Conservation (phyloP, 2,797 vertebrate genomes). For the Coendou prehensilis region DNA sequence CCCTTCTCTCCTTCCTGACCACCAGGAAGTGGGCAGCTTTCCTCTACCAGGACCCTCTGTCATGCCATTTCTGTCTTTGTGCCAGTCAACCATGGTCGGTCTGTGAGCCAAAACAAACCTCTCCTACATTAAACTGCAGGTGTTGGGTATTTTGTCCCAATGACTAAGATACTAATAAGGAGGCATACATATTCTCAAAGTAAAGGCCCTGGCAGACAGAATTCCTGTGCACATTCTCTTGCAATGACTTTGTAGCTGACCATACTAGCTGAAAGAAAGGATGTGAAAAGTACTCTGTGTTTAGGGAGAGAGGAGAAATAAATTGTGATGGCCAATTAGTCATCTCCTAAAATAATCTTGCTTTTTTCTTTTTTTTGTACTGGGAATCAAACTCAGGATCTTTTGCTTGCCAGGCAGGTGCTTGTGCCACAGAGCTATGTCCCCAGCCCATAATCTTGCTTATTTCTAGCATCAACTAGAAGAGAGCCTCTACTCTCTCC, state of each 20-base stretch:
- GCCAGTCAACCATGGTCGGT: too few species aligned
- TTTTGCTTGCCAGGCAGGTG: too few species aligned
- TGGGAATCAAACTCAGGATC: too few species aligned
- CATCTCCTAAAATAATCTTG: neutral
- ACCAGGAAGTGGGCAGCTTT: too few species aligned
- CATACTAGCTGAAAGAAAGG: neutral
- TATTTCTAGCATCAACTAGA: constrained; percentile 52
- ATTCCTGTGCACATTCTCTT: neutral
- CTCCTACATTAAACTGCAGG: neutral
- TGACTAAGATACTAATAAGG: neutral
- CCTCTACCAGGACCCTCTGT: too few species aligned
- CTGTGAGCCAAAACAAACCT: neutral
- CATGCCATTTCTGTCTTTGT: too few species aligned
- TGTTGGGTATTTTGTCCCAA: neutral
- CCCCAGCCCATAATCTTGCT: neutral
- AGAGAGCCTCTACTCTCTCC: constrained; percentile 7
- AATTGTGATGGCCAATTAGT: neutral
- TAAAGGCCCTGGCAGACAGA: neutral
- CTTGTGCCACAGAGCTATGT: too few species aligned
- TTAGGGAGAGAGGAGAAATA: neutral
- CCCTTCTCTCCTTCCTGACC: too few species aligned
- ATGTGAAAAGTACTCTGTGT: neutral
- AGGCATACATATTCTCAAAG: neutral
- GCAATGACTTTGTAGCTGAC: neutral
- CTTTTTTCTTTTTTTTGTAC: too few species aligned